A percentile compares a stretch with the other conserved stretches of the same genome.
These are phyloP conservation scores for Nothura maculosa DNA, from an alignment of 2,797 vertebrate genomes.

Conservation along the genomic window DNA sequence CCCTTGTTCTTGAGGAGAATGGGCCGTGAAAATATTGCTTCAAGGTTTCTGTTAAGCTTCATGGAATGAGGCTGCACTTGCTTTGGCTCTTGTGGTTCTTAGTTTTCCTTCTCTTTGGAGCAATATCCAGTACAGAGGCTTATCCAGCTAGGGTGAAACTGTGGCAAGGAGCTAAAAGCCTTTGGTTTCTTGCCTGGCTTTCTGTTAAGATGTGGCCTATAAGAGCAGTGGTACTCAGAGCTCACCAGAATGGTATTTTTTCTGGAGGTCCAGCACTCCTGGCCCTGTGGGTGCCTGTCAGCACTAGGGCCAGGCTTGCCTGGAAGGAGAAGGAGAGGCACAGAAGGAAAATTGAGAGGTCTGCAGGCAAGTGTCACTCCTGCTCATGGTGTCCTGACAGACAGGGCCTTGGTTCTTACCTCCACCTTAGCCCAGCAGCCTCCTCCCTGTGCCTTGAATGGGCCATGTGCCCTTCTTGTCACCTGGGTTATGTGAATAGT, in stretches of 20 bases:
- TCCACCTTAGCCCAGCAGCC: neutral
- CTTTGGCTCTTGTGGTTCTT: neutral
- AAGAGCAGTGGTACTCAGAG: neutral
- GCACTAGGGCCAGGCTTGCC: neutral
- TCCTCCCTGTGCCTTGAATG: accelerated
- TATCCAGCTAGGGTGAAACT: neutral
- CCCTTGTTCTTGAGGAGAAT: neutral
- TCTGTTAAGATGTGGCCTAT: neutral
- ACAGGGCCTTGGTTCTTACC: neutral
- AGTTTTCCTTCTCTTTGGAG: neutral
- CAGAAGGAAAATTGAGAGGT: neutral
- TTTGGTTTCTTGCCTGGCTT: neutral
- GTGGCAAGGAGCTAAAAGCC: neutral
- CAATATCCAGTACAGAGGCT: neutral
- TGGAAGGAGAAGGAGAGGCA: neutral
- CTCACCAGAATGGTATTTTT: neutral
- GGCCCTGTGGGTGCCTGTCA: neutral
- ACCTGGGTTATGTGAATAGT: neutral
- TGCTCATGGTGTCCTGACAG: neutral
- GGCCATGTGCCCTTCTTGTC: neutral
- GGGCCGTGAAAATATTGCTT: neutral
- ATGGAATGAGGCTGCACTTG: neutral
- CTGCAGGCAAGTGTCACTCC: neutral
- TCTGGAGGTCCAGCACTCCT: neutral
- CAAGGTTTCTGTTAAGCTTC: neutral